Percentiles rank a stretch among this genome's conserved stretches.
Evolutionary conservation across 1,140 invertebrate genomes (phyloP).

Genomic region (Catajapyx aquilonaris): DNA sequence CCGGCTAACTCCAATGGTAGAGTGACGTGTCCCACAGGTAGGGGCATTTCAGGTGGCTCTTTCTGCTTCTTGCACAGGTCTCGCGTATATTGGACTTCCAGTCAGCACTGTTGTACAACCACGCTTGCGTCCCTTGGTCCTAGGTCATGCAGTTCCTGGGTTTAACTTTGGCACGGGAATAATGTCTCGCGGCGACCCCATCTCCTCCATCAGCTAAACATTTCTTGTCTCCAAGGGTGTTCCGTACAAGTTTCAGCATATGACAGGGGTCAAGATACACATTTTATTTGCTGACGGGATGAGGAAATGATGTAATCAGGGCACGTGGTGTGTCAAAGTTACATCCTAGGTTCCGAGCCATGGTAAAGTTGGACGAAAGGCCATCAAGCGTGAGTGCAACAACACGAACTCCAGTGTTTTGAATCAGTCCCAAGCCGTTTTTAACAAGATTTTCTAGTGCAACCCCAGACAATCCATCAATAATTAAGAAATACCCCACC

Average conservation of each 20-base stretch:
- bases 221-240: slow-evolving; percentile 11
- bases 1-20: too few species aligned
- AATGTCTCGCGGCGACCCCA: slow-evolving; percentile 12
- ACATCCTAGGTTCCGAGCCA: slow-evolving; percentile 11
- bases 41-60: too few species aligned
- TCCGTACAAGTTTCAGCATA: slow-evolving; percentile 14
- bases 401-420: slow-evolving; percentile 11
- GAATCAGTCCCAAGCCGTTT: slow-evolving; percentile 9
- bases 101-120: too few species aligned
- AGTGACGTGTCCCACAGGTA: too few species aligned
- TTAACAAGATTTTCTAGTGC: slow-evolving; percentile 13
- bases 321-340: slow-evolving; percentile 9
- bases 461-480: slow-evolving; percentile 10
- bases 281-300: slow-evolving; percentile 5
- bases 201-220: slow-evolving; percentile 8
- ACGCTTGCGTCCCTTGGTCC: too few species aligned
- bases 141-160: too few species aligned
- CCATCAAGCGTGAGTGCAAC: slow-evolving; percentile 18
- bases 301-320: slow-evolving; percentile 6
- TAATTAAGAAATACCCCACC: slow-evolving; percentile 17
- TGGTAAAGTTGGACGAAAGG: slow-evolving; percentile 11
- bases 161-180: too few species aligned
- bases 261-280: slow-evolving; percentile 12
- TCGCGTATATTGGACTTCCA: too few species aligned
- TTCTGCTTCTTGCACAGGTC: too few species aligned